Evolutionary conservation across 2,113 vertebrate species (phyloP), one percentile per base, ranked within the genome.

Genomic region (Ursus arctos): DNA sequence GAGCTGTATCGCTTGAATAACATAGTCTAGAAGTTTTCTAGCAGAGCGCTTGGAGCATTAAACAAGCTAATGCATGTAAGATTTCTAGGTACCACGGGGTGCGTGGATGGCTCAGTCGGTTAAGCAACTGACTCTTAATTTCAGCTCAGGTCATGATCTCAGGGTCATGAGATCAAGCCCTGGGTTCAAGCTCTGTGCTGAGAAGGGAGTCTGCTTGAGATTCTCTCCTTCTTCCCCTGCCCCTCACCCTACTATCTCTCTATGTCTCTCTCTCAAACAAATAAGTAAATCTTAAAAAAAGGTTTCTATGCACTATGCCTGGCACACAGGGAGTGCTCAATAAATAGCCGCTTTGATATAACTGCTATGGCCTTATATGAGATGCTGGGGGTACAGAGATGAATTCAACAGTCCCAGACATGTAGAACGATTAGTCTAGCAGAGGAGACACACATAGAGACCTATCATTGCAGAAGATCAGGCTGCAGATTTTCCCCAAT

Each of bases 371-470:
- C 31, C 84, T 91, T 89, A 79, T 28, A 65, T 72, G 91, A 83
- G 81, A 97, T 33, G 22, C 19, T 5, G n/a, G 76, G 2, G 16
- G 63, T 71, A n/a, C n/a, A 85, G 76, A 95, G 33, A 93, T 91
- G 49, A 81, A 65, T 92, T 82, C 31, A 96, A 18, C 33, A 95
- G 49, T 53, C 53, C 55, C 81, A 85, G 43, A 92, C 49, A 63
- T 1, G 6, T 24, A 94, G 79, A 33, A 40, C 90, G 88, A 71
- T 72, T 67, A 85, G 71, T 84, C 76, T 95, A 94, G 91, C 91
- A 96, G 96, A 97, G 96, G 67, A 97, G 28, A 97, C 49, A 89
- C 4, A 65, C 67, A 86, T 36, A 92, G 22, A 91, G 36, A 82
- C 55, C 21, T 2, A 79, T 92, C 59, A 61, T 97, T 95, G 89